phyloP scores from a whole-genome alignment of 2,888 invertebrate genomes.

The Digitonthophagus gazella region DNA sequence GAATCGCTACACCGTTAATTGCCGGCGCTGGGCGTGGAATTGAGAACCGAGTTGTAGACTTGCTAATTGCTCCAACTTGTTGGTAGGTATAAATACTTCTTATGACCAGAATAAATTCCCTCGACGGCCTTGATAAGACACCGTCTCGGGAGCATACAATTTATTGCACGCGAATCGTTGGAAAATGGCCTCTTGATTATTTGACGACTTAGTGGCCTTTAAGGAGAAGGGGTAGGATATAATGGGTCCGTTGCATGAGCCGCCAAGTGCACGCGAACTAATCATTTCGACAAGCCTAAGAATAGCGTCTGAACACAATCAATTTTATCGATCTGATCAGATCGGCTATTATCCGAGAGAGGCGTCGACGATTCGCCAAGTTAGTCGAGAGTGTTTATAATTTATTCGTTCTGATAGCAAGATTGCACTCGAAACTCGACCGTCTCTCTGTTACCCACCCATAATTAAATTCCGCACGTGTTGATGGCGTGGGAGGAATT shows the following conservation, averaged over 20 bases:
- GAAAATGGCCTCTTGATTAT: not conserved
- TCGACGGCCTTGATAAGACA: not conserved
- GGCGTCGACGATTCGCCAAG: no score
- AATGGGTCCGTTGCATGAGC: not conserved
- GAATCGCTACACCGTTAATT: not conserved
- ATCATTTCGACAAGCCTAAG: not conserved
- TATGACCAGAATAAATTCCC: not conserved
- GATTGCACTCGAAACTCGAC: not conserved
- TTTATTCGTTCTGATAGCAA: not conserved
- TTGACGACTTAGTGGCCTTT: not conserved
- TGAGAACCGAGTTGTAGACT: not conserved
- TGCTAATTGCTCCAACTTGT: not conserved
- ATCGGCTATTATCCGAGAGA: not conserved
- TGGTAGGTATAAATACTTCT: not conserved
- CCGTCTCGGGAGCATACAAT: not conserved
- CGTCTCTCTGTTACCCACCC: not conserved
- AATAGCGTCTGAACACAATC: no score
- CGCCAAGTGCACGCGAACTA: not conserved
- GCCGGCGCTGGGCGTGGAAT: not conserved
- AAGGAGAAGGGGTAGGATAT: not conserved
- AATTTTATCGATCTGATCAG: not conserved
- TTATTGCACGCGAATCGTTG: not conserved
- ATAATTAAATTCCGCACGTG: slow-evolving; percentile 16
- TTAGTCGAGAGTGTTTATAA: not conserved
- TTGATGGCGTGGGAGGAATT: slow-evolving; percentile 9